Evolutionary conservation across 2,113 vertebrate genomes (phyloP).

Genomic region (Sphaerodactylus townsendi): DNA sequence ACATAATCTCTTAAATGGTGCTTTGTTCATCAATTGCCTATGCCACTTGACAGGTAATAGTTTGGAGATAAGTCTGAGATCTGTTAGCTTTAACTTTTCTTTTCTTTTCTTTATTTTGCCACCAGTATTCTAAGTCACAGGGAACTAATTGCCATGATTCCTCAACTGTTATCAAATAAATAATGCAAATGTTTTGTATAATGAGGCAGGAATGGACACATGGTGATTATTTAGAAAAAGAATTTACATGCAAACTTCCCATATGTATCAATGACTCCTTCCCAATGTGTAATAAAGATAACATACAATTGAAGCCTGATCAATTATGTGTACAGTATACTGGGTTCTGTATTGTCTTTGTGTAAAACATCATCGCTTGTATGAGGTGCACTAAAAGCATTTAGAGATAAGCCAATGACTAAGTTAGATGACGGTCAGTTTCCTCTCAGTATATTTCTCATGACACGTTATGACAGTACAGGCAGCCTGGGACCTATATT

Average conservation of each 20-base stretch:
- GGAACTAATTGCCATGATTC: background rate
- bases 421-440: background rate
- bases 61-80: background rate
- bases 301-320: background rate
- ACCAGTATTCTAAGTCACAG: background rate
- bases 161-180: background rate
- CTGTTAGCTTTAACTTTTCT: background rate
- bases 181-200: background rate
- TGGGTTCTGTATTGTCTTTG: background rate
- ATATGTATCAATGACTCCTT: background rate
- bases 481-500: background rate
- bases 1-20: accelerated
- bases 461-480: background rate
- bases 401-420: background rate
- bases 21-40: background rate
- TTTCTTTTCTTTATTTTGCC: background rate
- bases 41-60: background rate
- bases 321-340: background rate
- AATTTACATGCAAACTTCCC: background rate
- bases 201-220: background rate
- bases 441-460: background rate
- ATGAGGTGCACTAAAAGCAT: background rate
- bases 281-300: background rate
- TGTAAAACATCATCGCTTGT: background rate
- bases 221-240: background rate